Evolutionary conservation across 2,888 invertebrate genomes (phyloP), one percentile per base, ranked within the genome.

Genomic region (Conomelus anceps): DNA sequence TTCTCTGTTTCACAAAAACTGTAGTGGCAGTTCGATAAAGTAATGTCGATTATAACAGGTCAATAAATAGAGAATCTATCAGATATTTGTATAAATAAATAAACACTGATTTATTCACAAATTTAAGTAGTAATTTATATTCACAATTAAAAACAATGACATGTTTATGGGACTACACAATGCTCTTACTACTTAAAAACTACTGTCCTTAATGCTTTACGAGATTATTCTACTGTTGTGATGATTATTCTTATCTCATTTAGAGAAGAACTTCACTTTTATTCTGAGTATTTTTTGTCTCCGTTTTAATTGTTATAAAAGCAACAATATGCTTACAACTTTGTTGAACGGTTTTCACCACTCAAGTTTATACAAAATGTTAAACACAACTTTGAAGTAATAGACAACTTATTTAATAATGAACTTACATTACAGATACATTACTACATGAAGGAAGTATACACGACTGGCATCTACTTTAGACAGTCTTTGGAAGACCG

Each of bases 91-190:
- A n/a, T n/a, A 26, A 26, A 87, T 63, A 89, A 87, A 88, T 6
- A 87, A 89, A 89, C 89, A 88, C 22, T 41, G 85, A 89, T 88
- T 90, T 90, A 90, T 90, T 90, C 90, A 91, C 91, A 91, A 91
- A 91, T 91, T 91, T 90, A 91, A 90, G 90, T 91, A 90, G 89
- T 91, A 91, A 89, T 23, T 86, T 91, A 91, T 91, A 91, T 91
- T 91, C 91, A 91, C 91, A 91, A 90, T 91, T 90, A 91, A 91
- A 90, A 91, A 91, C 91, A 91, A 91, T 91, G 91, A 91, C 91
- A 91, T 24, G 24, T 86, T 23, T 86, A 89, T 91, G 91, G 91
- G 91, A 91, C 91, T 91, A 91, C 86, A 86, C 86, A 86, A 24
- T 22, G 24, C 85, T 85, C 86, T 11, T 89, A 89, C 91, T 90